Evolutionary conservation across 2,888 invertebrate genomes (phyloP).

Genomic region (Ectropis crepuscularia): DNA sequence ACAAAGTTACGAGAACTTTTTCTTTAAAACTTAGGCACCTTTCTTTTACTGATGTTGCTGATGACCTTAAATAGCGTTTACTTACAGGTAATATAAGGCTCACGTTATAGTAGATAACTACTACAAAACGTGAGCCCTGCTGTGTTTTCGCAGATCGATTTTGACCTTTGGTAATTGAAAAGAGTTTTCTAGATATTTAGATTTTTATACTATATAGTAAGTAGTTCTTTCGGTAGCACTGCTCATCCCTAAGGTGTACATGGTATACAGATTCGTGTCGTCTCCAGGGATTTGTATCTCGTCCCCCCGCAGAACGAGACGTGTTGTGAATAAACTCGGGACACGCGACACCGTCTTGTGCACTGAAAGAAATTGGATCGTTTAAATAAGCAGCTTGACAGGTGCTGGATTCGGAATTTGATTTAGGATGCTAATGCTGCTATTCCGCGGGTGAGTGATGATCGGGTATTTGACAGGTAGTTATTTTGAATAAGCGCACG

Average conservation of each 20-base stretch:
- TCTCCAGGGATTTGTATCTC: constrained; percentile 78
- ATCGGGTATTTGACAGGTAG: not conserved
- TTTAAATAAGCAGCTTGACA: constrained; percentile 30
- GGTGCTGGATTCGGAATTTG: constrained; percentile 20
- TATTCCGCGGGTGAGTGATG: not conserved
- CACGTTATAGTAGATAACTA: too few species aligned
- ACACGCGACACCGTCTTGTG: constrained; percentile 48
- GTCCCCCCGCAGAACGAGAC: constrained; percentile 71
- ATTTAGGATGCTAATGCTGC: constrained; percentile 14
- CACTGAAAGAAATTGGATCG: constrained; percentile 30
- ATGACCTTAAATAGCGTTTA: too few species aligned
- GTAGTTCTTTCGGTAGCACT: not conserved
- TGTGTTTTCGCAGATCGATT: too few species aligned
- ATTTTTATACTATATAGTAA: not conserved
- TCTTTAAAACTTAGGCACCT: too few species aligned
- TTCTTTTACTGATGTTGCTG: too few species aligned
- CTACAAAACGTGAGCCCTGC: too few species aligned
- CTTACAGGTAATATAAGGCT: too few species aligned
- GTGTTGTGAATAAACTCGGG: constrained; percentile 70
- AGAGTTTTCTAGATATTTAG: not conserved
- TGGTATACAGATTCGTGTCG: constrained; percentile 72
- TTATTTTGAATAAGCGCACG: too few species aligned
- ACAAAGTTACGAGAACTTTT: too few species aligned
- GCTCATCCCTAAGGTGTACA: constrained; percentile 27
- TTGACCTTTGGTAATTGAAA: not conserved